These are phyloP conservation scores for Caerostris darwini DNA, from an alignment of 1,140 invertebrate species.

Conservation along the genomic window DNA sequence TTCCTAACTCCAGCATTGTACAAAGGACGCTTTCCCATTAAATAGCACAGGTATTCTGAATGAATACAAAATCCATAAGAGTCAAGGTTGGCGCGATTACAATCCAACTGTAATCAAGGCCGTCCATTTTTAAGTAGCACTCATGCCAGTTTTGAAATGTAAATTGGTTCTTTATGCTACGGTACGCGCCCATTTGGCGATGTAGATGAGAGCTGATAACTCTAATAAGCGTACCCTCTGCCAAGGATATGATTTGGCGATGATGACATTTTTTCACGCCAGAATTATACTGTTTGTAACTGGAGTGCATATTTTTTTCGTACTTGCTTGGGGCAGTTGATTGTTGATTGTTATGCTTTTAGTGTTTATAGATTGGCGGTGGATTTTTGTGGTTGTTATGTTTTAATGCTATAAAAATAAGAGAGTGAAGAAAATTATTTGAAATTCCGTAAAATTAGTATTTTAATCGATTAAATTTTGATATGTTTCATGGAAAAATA, in stretches of 20 bases:
- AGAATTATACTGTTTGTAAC: neutral
- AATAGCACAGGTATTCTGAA: neutral
- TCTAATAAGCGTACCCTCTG: neutral
- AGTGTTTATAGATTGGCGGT: no score
- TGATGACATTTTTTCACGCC: neutral
- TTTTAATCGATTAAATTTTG: neutral
- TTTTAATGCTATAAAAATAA: no score
- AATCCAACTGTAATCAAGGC: conserved; percentile 13
- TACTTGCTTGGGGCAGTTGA: neutral
- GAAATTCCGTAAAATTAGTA: neutral
- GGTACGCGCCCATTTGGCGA: conserved; percentile 4
- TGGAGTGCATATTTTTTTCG: neutral
- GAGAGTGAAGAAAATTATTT: neutral
- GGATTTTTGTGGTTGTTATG: neutral
- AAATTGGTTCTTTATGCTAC: conserved; percentile 17
- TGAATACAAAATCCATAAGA: conserved; percentile 3
- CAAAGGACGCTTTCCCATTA: neutral
- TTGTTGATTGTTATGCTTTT: no score
- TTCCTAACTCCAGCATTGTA: neutral
- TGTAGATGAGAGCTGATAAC: neutral
- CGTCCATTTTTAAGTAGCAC: neutral
- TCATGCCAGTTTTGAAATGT: neutral
- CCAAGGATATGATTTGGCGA: conserved; percentile 27
- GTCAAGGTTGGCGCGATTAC: conserved; percentile 24
- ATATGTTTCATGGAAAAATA: neutral